Evolutionary conservation across 2,888 invertebrate genomes (phyloP), one percentile per base, ranked within the genome.

Genomic region (Volucella inflata): DNA sequence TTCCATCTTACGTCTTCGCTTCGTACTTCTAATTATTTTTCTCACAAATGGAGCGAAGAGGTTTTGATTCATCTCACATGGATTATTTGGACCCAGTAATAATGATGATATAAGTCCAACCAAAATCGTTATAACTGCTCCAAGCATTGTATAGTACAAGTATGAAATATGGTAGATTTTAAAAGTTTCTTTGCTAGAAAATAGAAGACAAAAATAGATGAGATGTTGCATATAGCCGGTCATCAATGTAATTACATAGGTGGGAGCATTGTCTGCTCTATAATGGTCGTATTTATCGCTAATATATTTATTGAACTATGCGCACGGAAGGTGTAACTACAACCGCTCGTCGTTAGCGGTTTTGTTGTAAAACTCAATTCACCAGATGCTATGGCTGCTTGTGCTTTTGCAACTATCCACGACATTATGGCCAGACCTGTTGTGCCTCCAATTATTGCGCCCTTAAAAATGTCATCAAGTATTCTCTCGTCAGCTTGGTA

Each of bases 91-190:
- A 38, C 92, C 92, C 0, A 94, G 92, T 17, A 93, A 87, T 14
- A 93, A 91, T 84, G 94, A 95, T 0, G 93, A 93, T 0, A 93
- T 65, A 12, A 94, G 88, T 1, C 93, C 94, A 9, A 95, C 92
- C 8, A 92, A 88, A 79, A 94, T 93, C 8, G 95, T 94, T 0
- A 95, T 92, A 11, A 93, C 44, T 6, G 93, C 92, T 0, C 95
- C 95, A 10, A 94, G 90, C 11, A 95, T 90, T 0, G 96, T 96
- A 88, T 96, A 96, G 95, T 96, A 96, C 89, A 96, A 93, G 91
- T 96, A 96, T 0, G 96, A 96, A 9, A 96, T 93, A 53, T 95
- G 95, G 87, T 95, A 95, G 30, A 96, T 90, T 74, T 90, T 89
- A 42, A 92, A 92, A 1, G 90, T 88, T 0, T 88, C 88, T 36